Conservation (phyloP, 1,140 invertebrate species). For the Pollicipes pollicipes region DNA sequence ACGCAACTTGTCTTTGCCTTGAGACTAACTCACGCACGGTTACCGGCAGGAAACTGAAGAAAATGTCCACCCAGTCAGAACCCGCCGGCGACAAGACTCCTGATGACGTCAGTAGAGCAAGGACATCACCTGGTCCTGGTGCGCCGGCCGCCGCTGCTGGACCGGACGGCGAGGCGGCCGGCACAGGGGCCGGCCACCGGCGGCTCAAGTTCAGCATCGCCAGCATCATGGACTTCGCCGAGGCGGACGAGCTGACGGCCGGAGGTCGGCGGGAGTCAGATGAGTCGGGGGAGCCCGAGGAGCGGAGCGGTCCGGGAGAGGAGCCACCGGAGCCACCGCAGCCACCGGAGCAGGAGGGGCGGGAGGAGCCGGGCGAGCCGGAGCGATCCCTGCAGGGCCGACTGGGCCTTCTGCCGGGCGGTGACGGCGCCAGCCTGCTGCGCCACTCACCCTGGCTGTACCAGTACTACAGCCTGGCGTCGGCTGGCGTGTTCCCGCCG, state of each 20-base stretch:
- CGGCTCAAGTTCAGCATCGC: slow-evolving; percentile 5
- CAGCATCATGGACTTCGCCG: slow-evolving; percentile 1
- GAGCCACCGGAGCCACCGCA: no score
- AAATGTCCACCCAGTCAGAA: neutral
- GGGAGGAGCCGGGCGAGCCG: no score
- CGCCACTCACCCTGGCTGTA: slow-evolving; percentile 4
- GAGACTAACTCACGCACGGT: no score
- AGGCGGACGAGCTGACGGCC: neutral
- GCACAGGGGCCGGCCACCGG: neutral
- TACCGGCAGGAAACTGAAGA: no score
- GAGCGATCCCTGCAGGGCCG: no score
- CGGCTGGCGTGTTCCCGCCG: neutral
- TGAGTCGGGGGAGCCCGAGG: no score
- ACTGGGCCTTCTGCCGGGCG: neutral
- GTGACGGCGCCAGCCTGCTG: neutral
- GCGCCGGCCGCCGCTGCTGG: no score
- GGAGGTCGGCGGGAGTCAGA: no score
- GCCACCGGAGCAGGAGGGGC: no score
- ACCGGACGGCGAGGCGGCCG: no score
- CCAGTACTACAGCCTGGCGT: slow-evolving; percentile 3
- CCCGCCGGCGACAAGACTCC: neutral
- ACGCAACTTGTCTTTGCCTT: no score
- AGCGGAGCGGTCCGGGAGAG: no score
- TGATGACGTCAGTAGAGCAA: neutral
- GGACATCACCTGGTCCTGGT: neutral